These are phyloP conservation scores for Perizoma flavofasciatum DNA, from an alignment of 2,888 invertebrate genomes.

Conservation along the genomic window DNA sequence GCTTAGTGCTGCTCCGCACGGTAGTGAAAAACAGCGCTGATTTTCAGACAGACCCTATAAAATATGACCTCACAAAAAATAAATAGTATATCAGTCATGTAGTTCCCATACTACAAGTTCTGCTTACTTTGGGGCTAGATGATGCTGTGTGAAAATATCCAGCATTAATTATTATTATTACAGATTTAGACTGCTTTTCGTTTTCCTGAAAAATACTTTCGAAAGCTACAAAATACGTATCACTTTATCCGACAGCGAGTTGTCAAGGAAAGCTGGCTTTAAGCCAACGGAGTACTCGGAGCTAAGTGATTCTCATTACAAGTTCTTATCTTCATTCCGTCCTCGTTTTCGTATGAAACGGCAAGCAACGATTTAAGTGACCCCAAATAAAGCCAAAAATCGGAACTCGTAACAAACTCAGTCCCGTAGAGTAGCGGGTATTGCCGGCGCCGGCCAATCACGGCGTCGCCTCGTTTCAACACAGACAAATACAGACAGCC, in stretches of 20 bases:
- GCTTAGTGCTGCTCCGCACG: too few species aligned
- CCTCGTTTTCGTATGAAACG: neutral
- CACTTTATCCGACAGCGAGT: neutral
- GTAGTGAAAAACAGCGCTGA: too few species aligned
- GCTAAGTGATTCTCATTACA: slow-evolving; percentile 9
- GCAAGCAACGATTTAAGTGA: slow-evolving; percentile 1
- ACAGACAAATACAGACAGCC: neutral
- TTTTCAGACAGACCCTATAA: too few species aligned
- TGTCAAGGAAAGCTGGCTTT: neutral
- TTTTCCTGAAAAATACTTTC: too few species aligned
- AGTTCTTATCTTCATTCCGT: neutral
- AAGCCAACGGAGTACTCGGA: neutral
- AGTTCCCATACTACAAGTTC: neutral
- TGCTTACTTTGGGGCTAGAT: too few species aligned
- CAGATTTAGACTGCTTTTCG: too few species aligned
- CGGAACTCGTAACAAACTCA: neutral
- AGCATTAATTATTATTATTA: too few species aligned
- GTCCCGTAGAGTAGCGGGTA: neutral
- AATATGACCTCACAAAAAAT: too few species aligned
- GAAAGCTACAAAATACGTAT: neutral
- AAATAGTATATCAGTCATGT: too few species aligned
- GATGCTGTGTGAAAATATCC: too few species aligned
- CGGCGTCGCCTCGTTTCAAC: neutral
- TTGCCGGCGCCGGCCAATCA: neutral
- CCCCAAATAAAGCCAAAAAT: neutral